Percentiles rank a stretch among this genome's conserved stretches.
phyloP scores from a whole-genome alignment of 2,113 vertebrate species.

The Cyprinodon brontotheroides region DNA sequence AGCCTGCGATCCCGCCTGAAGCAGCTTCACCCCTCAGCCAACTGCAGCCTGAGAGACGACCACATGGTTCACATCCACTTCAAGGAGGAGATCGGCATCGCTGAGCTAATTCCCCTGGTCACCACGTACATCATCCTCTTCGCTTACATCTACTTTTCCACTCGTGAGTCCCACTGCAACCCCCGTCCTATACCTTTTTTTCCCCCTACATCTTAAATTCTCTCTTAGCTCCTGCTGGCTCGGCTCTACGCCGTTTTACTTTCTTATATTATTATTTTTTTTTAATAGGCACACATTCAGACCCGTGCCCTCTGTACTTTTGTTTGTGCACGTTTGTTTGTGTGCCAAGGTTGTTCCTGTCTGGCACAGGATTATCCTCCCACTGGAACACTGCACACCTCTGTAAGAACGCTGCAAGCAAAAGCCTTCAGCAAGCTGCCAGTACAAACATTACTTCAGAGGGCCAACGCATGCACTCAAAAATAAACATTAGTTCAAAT shows the following conservation, averaged over 20 bases:
- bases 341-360: conserved; percentile 58
- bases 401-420: conserved; percentile 35
- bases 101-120: conserved; percentile 95
- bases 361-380: conserved; percentile 62
- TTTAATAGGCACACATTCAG: conserved; percentile 1
- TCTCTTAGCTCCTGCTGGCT: neutral
- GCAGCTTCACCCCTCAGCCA: conserved; percentile 90
- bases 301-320: neutral
- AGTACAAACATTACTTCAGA: conserved; percentile 33
- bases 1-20: conserved; percentile 91
- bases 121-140: conserved; percentile 99
- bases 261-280: neutral
- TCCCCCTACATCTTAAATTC: too few species aligned
- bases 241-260: neutral
- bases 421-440: conserved; percentile 17
- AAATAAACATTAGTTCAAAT: neutral
- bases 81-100: conserved; percentile 96
- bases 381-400: conserved; percentile 46
- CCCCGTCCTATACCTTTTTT: neutral
- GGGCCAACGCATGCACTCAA: conserved; percentile 7
- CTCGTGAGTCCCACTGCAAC: conserved; percentile 80
- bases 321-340: conserved; percentile 25
- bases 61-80: conserved; percentile 95
- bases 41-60: conserved; percentile 91
- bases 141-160: conserved; percentile 99